A percentile compares a stretch with the other conserved stretches of the same genome.
phyloP scores from a whole-genome alignment of 2,113 vertebrate genomes.

The Phalacrocorax pelagicus region DNA sequence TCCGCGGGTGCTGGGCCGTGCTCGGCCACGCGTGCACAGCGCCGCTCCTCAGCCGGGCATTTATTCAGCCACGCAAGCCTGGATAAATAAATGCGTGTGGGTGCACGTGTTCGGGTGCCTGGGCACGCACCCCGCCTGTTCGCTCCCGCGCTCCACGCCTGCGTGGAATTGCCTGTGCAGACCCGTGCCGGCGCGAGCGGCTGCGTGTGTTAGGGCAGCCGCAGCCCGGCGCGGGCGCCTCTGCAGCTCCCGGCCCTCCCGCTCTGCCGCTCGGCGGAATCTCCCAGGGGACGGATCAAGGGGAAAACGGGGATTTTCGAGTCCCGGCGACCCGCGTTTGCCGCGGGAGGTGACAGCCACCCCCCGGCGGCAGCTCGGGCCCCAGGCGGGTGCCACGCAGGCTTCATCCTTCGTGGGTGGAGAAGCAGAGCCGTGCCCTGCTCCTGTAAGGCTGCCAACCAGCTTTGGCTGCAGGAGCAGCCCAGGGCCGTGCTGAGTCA shows the following conservation, averaged over 20 bases:
- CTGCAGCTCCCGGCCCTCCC: background rate
- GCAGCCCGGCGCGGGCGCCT: background rate
- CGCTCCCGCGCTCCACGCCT: fast-evolving
- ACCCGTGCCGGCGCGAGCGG: too few relatives aligned
- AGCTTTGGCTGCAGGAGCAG: background rate
- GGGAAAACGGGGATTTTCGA: background rate
- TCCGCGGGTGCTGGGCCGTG: background rate
- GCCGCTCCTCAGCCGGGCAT: background rate
- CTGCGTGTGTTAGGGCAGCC: background rate
- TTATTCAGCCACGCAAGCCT: fast-evolving
- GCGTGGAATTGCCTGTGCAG: too few relatives aligned
- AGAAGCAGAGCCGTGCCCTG: background rate
- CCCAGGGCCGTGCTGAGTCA: background rate
- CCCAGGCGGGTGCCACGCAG: background rate
- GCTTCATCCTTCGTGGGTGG: background rate
- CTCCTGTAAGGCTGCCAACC: background rate
- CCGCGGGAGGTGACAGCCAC: background rate
- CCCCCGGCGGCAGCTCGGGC: background rate
- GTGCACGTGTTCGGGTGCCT: fast-evolving
- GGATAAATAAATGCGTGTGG: fast-evolving
- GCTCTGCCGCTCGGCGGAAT: background rate
- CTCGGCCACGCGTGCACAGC: background rate
- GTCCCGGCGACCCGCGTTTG: background rate
- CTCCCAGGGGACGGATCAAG: background rate
- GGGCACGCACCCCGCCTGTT: background rate